Base-by-base conservation (phyloP, 2,888 invertebrate genomes). In the Xestia c-nigrum region DNA sequence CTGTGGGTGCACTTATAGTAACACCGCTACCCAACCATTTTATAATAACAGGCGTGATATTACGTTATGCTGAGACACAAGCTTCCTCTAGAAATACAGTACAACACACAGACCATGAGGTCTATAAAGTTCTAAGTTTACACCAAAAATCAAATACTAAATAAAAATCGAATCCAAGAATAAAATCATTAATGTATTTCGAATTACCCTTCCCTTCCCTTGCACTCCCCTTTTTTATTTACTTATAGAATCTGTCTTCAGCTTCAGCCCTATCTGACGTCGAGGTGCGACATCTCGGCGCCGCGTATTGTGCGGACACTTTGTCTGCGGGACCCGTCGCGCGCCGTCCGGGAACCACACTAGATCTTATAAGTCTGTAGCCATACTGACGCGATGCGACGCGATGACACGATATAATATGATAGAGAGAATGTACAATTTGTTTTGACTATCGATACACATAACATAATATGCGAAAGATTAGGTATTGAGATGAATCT, bases 201-300 rank as follows among this genome's bases (percentile, higher is more conserved):
- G 31, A 31, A 31, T 31, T 31, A 2, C 31, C 31, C 31, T 31
- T 31, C 3, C 31, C 31, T 31, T 2, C 31, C 31, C 31, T 31
- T 31, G 31, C 31, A 31, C 31, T 31, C 31, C 31, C 31, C 31
- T 31, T 31, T 31, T 31, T 31, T 31, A 31, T 31, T 31, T 31
- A 31, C 31, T 31, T 31, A 31, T 31, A 31, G 31, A 31, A 31
- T 31, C 31, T 31, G 31, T 31, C 31, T 31, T 31, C 31, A 31
- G 31, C 46, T 31, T 57, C 83, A 88, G 59, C 86, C 87, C 88
- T 89, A 77, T 14, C 10, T n/a, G 38, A 24, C 52, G 66, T 12
- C 57, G 77, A 78, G 81, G 79, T 85, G 83, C 88, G 88, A 90
- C 90, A 84, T 72, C 82, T 69, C 84, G 89, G 87, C 88, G 89